Base-by-base conservation (phyloP, 2,888 invertebrate genomes). In the Plebejus melissa region DNA sequence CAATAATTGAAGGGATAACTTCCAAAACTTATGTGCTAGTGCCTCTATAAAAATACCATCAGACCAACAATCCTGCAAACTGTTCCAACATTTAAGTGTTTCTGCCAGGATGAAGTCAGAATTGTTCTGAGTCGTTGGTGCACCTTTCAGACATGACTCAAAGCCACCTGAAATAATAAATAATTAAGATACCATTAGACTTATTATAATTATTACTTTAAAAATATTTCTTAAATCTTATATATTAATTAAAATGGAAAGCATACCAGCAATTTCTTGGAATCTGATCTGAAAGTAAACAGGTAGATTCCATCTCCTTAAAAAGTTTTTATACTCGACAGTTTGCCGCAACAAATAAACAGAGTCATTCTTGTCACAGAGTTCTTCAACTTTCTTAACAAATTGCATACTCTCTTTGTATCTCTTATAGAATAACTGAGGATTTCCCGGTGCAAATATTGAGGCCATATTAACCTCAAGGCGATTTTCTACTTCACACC, bases 221-320 rank as follows among this genome's bases (percentile, higher is more conserved):
- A 54, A 54, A 54, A 16, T 46, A 54, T 13, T 13, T 50, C 13
- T 50, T 4, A 50, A 50, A 16, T 50, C 13, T 16, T 50, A 50
- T 54, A 54, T 54, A 54, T 41, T 22, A 16, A 54, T 74, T 28
- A 41, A 72, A 71, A n/a, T 58, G 69, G 65, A 32, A 11, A 4
- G 1, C 32, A 76, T 91, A 80, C 97, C 96, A 75, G 97, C 98
- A 85, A 99, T 97, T 91, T 98, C 98, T 94, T 98, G 98, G 91
- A 98, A 98, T 80, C 98, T 95, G 80, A 98, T 97, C 92, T 99
- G 98, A 88, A 98, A 99, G 89, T 99, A 99, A n/a, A 99, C 98
- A 13, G 98, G 97, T 74, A 99, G 94, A 90, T 98, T 99, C 97
- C 98, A 99, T 81, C 97, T 96, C 79, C 96, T 95, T 80, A 97